Conservation (phyloP, 2,797 vertebrate species). For the Pseudochromis fuscus region DNA sequence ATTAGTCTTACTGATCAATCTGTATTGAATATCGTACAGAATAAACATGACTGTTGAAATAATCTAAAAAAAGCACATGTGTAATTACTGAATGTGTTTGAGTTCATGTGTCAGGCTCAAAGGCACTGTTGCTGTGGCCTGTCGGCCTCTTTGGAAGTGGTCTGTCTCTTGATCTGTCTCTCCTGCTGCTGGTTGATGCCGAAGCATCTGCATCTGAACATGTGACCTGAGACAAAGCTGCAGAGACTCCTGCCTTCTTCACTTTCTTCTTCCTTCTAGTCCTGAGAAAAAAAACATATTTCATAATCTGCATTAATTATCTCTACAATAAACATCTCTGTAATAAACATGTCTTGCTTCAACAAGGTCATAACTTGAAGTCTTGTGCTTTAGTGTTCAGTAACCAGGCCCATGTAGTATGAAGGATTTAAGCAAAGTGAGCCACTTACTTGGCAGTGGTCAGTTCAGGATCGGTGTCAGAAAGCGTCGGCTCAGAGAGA, state of each 20-base stretch:
- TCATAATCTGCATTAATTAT: background rate
- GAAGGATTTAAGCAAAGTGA: background rate
- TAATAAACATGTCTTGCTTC: background rate
- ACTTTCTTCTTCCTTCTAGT: constrained; percentile 85
- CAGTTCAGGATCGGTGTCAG: constrained; percentile 85
- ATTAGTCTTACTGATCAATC: background rate
- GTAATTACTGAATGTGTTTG: constrained; percentile 9
- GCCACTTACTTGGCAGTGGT: constrained; percentile 84
- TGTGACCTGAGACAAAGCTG: constrained; percentile 53
- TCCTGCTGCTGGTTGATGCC: constrained; percentile 64
- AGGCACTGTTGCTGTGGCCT: constrained; percentile 82
- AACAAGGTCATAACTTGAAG: too few species aligned
- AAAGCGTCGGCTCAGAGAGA: constrained; percentile 80
- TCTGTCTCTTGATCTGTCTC: constrained; percentile 68
- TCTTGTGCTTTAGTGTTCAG: background rate
- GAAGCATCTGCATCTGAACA: constrained; percentile 65
- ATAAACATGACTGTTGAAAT: background rate
- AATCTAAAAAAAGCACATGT: background rate
- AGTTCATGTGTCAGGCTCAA: constrained; percentile 78
- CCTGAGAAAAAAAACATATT: constrained; percentile 57
- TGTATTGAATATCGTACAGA: background rate
- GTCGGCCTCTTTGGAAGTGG: constrained; percentile 79
- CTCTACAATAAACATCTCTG: background rate
- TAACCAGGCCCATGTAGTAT: background rate
- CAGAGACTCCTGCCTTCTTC: constrained; percentile 72